Conservation (phyloP, 2,888 invertebrate species). For the Molorchus minor region DNA sequence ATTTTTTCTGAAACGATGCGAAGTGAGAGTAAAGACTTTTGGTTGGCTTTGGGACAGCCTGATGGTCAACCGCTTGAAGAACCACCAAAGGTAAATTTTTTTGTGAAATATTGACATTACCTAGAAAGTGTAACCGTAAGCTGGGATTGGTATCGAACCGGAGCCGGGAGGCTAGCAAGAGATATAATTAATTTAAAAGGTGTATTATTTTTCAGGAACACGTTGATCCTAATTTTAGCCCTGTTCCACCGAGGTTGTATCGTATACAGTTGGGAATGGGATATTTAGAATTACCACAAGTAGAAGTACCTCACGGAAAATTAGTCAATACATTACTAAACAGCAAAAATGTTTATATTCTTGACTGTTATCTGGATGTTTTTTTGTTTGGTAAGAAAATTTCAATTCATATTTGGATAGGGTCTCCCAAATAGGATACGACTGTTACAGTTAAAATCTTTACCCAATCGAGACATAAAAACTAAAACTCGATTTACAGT, state of each 20-base stretch:
- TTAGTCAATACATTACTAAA: slow-evolving; percentile 81
- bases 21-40: slow-evolving; percentile 86
- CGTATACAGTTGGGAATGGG: slow-evolving; percentile 98
- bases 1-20: slow-evolving; percentile 85
- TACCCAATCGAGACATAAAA: too few species aligned
- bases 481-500: too few species aligned
- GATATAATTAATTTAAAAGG: too few species aligned
- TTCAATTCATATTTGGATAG: slow-evolving; percentile 9
- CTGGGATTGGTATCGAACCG: too few species aligned
- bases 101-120: too few species aligned
- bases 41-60: slow-evolving; percentile 74
- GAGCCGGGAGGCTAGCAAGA: too few species aligned
- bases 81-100: slow-evolving; percentile 63
- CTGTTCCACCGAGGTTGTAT: slow-evolving; percentile 81
- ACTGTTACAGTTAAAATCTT: too few species aligned
- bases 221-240: slow-evolving; percentile 73
- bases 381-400: slow-evolving; percentile 83
- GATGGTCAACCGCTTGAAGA: slow-evolving; percentile 65
- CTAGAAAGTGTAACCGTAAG: too few species aligned
- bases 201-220: slow-evolving; percentile 72
- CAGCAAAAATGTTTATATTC: slow-evolving; percentile 93
- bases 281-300: slow-evolving; percentile 96
- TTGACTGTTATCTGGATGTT: slow-evolving; percentile 93
- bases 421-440: too few species aligned
- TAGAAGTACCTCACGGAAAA: slow-evolving; percentile 78